Evolutionary conservation across 2,113 vertebrate genomes (phyloP), one percentile per base, ranked within the genome.

Genomic region (Tetrax tetrax): DNA sequence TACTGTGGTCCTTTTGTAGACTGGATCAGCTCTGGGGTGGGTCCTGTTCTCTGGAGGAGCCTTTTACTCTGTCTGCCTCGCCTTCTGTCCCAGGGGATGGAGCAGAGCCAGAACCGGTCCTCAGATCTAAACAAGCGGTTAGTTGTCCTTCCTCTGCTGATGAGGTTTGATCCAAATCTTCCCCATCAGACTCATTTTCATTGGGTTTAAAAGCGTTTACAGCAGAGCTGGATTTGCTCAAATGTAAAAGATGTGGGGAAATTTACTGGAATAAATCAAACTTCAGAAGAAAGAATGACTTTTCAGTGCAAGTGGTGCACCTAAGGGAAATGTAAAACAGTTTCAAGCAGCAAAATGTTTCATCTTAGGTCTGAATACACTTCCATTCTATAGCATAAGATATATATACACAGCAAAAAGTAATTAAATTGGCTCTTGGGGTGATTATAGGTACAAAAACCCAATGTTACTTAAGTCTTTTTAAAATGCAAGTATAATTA

Each of bases 131-230:
- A 47, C 14, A 56, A 60, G 61, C 0, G 0, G 7, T 65, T 59
- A 22, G n/a, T 8, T 80, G 31, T 72, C 21, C 14, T 76, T 72
- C 10, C 2, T 54, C 20, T 3, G 1, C 87, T 57, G n/a, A 14
- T 29, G n/a, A 74, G 41, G 31, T 78, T 78, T 74, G 69, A 60
- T 53, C 50, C 14, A 2, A 48, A 65, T 65, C 41, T 27, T 80
- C 11, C 35, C 4, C 1, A 41, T 50, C 0, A 0, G 48, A 57
- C 23, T 70, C 0, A 0, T 65, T 70, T 86, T 83, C 83, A 63
- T 29, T 15, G 18, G 18, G 33, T 50, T 60, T 65, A 33, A 51
- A 51, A 59, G 53, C 18, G 33, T 37, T 51, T 37, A 23, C 27
- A 69, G 37, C 27, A 45, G 33, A 60, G 45, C 22, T 66, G 43